Conservation (phyloP, 2,113 vertebrate genomes). For the Catagonus wagneri region DNA sequence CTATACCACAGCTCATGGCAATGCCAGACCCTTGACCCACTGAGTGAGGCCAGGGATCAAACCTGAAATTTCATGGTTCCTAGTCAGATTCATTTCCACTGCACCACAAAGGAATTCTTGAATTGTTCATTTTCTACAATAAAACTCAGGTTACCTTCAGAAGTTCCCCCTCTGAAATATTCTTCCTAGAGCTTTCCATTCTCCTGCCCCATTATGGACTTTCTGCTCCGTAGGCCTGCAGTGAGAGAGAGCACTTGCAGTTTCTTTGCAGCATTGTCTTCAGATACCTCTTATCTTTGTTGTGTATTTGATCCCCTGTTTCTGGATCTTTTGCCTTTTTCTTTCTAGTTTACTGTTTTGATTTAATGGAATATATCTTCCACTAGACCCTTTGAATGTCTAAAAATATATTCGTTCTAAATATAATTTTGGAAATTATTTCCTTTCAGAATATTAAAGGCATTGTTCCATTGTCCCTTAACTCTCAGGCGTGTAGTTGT, state of each 20-base stretch:
- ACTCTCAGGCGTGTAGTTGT: background rate
- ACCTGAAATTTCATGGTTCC: no score
- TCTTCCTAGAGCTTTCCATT: slow-evolving; percentile 3
- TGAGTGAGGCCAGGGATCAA: no score
- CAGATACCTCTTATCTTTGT: background rate
- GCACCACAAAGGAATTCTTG: no score
- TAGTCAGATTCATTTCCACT: no score
- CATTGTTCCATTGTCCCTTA: background rate
- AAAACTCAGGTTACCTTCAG: background rate
- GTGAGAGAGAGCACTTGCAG: background rate
- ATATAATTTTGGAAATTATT: slow-evolving; percentile 33
- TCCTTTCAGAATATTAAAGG: background rate
- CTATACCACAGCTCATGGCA: no score
- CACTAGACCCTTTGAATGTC: background rate
- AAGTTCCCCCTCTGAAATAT: background rate
- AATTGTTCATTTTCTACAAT: slow-evolving; percentile 7
- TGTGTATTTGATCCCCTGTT: background rate
- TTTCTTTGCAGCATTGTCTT: background rate
- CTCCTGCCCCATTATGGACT: background rate
- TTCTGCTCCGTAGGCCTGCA: background rate
- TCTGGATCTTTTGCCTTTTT: background rate
- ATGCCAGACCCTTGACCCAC: no score
- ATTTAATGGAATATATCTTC: background rate
- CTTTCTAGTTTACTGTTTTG: slow-evolving; percentile 7
- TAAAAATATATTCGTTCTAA: slow-evolving; percentile 34